Evolutionary conservation across 53 echinoderm and acorn worm genomes (phyloP), one percentile per base, ranked within the genome.

Genomic region (Henricia sp.): DNA sequence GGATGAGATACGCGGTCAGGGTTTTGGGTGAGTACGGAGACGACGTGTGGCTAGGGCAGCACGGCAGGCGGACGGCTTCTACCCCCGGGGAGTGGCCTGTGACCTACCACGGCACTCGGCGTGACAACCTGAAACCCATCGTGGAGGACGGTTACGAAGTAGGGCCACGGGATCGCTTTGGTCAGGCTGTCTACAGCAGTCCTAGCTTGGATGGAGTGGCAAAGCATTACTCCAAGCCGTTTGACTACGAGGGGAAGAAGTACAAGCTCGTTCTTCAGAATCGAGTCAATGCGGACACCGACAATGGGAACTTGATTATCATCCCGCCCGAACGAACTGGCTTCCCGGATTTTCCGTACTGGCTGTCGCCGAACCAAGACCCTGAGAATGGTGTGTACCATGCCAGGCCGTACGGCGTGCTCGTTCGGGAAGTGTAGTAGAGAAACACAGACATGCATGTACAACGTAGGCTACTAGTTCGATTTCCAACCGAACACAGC

Each of bases 31-130:
- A 70, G 55, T 84, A 70, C 38, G 54, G 70, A 14, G 70, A 84
- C 30, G 70, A 71, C 21, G 39, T 29, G 13, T 84, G 84, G 84
- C 84, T 84, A 13, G 84, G 84, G 6, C 19, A 29, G 2, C 14
- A 55, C 17, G 70, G 70, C 16, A 44, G 38, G 29, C 70, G 84
- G 6, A 55, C 84, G 17, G 29, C 70, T 2, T 53, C 84, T 3
- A 38, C 54, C 17, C 36, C 55, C 23, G 58, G 71, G n/a, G 84
- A 84, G 57, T 84, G 84, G 84, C 51, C 84, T n/a, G 84, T 84
- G 2, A 70, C 50, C 39, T 84, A 84, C 84, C 84, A 84, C 28
- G 84, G 84, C n/a, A 70, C 84, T 16, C 27, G 17, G 14, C 52
- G 30, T 20, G 34, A 20, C 2, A 50, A 68, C 69, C 19, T 72